phyloP scores from a whole-genome alignment of 2,888 invertebrate species.

The Hirudinaria manillensis region DNA sequence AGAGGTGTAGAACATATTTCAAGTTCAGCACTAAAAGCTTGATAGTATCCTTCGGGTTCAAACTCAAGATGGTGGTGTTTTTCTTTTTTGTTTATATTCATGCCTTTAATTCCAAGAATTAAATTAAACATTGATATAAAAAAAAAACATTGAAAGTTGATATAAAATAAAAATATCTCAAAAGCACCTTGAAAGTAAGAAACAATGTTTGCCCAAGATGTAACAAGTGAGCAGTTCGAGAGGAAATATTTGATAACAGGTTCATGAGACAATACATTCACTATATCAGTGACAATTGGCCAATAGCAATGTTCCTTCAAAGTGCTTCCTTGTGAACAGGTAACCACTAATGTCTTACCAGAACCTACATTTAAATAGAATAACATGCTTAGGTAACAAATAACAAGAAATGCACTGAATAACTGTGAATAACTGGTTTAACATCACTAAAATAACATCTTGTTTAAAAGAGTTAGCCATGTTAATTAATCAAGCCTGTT shows the following conservation, averaged over 20 bases:
- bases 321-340: constrained; percentile 77
- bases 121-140: neutral
- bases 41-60: constrained; percentile 93
- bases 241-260: constrained; percentile 80
- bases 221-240: constrained; percentile 73
- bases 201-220: constrained; percentile 91
- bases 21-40: constrained; percentile 91
- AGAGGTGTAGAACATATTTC: constrained; percentile 94
- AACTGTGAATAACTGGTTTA: no score
- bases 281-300: constrained; percentile 92
- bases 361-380: no score
- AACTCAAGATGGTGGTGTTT: constrained; percentile 86
- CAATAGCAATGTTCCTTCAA: constrained; percentile 96
- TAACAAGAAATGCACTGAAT: no score
- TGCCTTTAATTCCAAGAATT: constrained; percentile 62
- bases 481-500: no score
- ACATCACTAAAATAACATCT: no score
- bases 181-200: constrained; percentile 87
- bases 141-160: neutral
- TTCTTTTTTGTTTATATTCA: constrained; percentile 92
- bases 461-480: no score
- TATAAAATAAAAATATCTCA: neutral
- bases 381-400: no score
- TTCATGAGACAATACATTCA: constrained; percentile 86
- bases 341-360: constrained; percentile 65